Evolutionary conservation across 2,888 invertebrate species (phyloP).

Genomic region (Helleia helle): DNA sequence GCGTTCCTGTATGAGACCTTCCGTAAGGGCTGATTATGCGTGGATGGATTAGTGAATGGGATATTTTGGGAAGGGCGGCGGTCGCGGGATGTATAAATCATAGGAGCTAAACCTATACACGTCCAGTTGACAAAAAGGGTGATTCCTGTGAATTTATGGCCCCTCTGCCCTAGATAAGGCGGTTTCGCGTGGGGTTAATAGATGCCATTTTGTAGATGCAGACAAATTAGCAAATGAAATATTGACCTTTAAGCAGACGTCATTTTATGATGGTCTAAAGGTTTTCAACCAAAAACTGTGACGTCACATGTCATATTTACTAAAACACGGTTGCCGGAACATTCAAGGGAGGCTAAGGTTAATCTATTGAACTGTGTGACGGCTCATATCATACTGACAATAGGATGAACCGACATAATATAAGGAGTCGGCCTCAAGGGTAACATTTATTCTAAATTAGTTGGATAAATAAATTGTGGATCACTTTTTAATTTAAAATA

Average conservation of each 20-base stretch:
- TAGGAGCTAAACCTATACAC: slow-evolving; percentile 51
- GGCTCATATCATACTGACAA: too few relatives aligned
- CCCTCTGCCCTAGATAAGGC: slow-evolving; percentile 21
- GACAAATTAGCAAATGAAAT: slow-evolving; percentile 2
- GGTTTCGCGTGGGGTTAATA: slow-evolving; percentile 10
- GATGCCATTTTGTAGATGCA: slow-evolving; percentile 6
- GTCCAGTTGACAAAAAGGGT: slow-evolving; percentile 68
- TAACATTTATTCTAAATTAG: too few relatives aligned
- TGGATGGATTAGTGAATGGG: slow-evolving; percentile 6
- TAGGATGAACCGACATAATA: too few relatives aligned
- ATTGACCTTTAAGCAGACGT: background rate
- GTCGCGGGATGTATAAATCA: slow-evolving; percentile 59
- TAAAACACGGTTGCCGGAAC: background rate
- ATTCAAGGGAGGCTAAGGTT: too few relatives aligned
- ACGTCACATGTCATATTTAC: too few relatives aligned
- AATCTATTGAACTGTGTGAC: too few relatives aligned
- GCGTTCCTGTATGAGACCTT: background rate
- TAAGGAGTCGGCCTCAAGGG: too few relatives aligned
- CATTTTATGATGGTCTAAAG: too few relatives aligned
- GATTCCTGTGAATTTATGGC: slow-evolving; percentile 55
- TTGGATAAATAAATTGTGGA: too few relatives aligned
- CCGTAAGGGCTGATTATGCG: background rate
- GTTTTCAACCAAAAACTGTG: too few relatives aligned
- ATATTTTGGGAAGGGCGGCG: slow-evolving; percentile 23
- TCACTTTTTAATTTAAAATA: too few relatives aligned